Evolutionary conservation across 2,797 vertebrate genomes (phyloP).

Genomic region (Buceros bicornis): DNA sequence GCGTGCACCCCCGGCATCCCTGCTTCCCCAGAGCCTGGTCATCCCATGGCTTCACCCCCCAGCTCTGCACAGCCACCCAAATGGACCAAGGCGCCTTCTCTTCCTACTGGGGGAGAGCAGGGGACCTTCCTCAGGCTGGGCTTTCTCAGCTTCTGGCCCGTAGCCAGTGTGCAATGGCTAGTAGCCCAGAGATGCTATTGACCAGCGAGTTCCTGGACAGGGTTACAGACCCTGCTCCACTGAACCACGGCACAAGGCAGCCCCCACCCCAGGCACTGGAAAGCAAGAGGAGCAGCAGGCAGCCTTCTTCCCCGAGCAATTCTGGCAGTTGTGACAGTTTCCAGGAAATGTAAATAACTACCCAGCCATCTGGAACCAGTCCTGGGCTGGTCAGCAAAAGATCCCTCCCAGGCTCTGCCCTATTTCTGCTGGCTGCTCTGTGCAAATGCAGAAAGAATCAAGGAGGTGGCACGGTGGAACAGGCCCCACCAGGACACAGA

Average conservation of each 20-base stretch:
- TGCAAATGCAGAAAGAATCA: background rate
- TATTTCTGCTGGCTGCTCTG: background rate
- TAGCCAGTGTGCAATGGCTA: fast-evolving
- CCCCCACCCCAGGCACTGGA: background rate
- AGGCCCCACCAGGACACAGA: background rate
- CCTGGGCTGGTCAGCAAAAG: background rate
- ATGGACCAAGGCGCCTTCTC: background rate
- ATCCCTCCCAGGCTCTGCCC: background rate
- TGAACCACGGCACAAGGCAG: background rate
- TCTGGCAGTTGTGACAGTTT: background rate
- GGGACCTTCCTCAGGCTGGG: background rate
- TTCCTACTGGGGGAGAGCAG: fast-evolving
- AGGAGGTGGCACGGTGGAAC: background rate
- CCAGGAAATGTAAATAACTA: constrained; percentile 39
- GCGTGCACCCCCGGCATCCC: too few species aligned
- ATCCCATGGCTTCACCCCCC: background rate
- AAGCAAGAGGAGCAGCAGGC: background rate
- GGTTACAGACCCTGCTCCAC: background rate
- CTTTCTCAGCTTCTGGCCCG: background rate
- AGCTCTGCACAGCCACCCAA: background rate
- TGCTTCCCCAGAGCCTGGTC: fast-evolving
- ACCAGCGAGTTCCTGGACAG: background rate
- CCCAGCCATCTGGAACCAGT: background rate
- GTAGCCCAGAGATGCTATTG: background rate
- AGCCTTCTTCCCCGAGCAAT: background rate